Evolutionary conservation across 23 tunicate genomes (phyloP).

Genomic region (Oikopleura vanhoeffeni): DNA sequence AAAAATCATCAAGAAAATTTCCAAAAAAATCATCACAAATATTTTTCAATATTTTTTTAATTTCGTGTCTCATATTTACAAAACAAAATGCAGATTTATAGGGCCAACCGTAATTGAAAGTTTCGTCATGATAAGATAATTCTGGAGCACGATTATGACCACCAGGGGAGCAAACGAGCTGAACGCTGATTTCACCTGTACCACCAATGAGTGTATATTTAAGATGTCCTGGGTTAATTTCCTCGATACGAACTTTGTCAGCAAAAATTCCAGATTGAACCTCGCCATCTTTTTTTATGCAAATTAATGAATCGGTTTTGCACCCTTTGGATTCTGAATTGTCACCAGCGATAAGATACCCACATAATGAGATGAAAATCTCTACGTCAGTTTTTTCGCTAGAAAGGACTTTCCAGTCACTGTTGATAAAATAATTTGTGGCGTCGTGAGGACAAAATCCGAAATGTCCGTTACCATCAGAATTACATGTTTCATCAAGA

Average conservation of each 20-base stretch:
- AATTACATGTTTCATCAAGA: not conserved
- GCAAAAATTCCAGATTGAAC: not conserved
- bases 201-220: not conserved
- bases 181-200: not conserved
- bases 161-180: not conserved
- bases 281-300: not conserved
- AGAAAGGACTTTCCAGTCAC: not conserved
- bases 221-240: not conserved
- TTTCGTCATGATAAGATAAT: no score
- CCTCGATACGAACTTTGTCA: not conserved
- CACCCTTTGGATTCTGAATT: not conserved
- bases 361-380: not conserved
- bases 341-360: not conserved
- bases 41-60: no score
- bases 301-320: not conserved
- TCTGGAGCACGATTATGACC: not conserved
- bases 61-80: no score
- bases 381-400: not conserved
- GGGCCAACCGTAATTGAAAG: no score
- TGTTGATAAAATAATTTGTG: not conserved
- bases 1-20: no score
- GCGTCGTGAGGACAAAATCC: conserved; percentile 2
- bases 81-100: no score
- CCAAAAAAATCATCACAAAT: no score
- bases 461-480: not conserved